These are phyloP conservation scores for Aulostomus chinensis DNA, from an alignment of 2,797 vertebrate species.

Conservation along the genomic window DNA sequence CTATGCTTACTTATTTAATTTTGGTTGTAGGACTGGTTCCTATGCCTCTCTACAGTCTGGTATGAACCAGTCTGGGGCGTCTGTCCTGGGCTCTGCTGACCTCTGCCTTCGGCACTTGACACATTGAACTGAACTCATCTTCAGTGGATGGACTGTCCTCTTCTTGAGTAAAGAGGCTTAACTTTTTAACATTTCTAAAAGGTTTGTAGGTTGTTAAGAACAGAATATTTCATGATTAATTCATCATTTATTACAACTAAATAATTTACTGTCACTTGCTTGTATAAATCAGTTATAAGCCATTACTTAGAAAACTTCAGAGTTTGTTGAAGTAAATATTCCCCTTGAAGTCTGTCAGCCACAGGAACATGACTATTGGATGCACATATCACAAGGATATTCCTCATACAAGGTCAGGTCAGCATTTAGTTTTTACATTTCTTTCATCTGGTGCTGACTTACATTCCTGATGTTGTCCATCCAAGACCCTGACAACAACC, in stretches of 20 bases:
- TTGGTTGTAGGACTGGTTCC: no score
- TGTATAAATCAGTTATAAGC: slow-evolving; percentile 8
- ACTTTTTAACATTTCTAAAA: not conserved
- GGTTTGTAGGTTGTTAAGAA: not conserved
- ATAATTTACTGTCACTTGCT: not conserved
- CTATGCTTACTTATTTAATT: no score
- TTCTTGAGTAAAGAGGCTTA: not conserved
- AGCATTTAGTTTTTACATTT: not conserved
- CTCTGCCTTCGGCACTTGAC: no score
- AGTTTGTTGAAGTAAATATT: not conserved
- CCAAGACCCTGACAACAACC: slow-evolving; percentile 1
- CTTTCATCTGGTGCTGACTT: slow-evolving; percentile 3
- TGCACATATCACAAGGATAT: not conserved
- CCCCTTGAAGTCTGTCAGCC: not conserved
- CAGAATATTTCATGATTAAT: slow-evolving; percentile 7
- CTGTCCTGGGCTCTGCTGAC: no score
- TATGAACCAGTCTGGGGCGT: no score
- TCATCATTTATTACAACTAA: not conserved
- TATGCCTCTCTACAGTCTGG: no score
- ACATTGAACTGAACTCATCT: no score
- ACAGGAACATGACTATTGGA: not conserved
- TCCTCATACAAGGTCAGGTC: not conserved
- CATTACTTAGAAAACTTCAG: not conserved
- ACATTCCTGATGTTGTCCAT: slow-evolving; percentile 17
- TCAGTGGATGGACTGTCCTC: not conserved